Evolutionary conservation across 2,888 invertebrate genomes (phyloP), one percentile per base, ranked within the genome.

Genomic region (Odontothrips loti): DNA sequence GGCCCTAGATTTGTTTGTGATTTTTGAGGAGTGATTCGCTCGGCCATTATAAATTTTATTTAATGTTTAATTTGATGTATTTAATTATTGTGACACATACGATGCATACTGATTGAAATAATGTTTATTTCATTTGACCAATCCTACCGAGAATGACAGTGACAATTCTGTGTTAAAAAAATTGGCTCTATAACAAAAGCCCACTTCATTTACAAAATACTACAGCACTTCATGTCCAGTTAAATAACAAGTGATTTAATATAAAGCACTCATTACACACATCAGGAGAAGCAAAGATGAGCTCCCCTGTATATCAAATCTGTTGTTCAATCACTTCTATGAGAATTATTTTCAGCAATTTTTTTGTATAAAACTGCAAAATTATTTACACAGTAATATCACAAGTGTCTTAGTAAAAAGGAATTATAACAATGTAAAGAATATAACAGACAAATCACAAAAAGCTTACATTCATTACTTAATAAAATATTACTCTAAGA

Each of bases 1-100:
- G 97, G 97, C 90, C 89, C 79, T 90, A 43, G 6, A 6, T 43
- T 4, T 43, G 34, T 43, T 43, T 4, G 34, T 43, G 34, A 43
- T 43, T 43, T 43, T 4, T 43, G 6, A 43, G 34, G 3, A 43
- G 34, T 43, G 34, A 43, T 43, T 43, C 34, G 2, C 34, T 43
- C 34, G 6, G 6, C 34, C 34, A 43, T 43, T 6, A 6, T 43
- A 43, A 43, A 43, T 43, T 43, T 43, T 43, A 43, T 43, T n/a
- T 43, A 6, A 43, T 58, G 10, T 58, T 58, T 15, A 6, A 15
- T 17, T 58, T 15, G 17, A 0, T 58, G 1, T 51, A 15, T 58
- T 58, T 9, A 58, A 58, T 1, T 4, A 58, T 17, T 12, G 9
- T 85, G 87, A 80, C 15, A 51, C 2, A 51, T 2, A 6, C 15